Conservation (phyloP, 2,888 invertebrate species). For the Ryuthela nishihirai region DNA sequence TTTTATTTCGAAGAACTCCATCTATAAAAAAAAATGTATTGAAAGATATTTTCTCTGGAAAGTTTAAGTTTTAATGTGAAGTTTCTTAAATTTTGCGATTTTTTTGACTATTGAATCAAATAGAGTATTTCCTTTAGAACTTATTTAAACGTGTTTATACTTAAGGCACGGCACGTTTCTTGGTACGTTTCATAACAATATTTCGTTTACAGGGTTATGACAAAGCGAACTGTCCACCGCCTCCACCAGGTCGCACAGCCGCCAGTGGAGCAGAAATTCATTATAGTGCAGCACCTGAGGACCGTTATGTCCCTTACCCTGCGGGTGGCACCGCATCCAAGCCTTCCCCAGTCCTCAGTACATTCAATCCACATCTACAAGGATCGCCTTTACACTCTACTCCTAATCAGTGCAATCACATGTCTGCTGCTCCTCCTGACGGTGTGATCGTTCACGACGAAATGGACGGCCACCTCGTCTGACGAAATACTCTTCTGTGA, state of each 20-base stretch:
- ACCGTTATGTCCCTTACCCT: slow-evolving; percentile 32
- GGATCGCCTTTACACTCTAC: slow-evolving; percentile 31
- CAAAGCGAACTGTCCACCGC: slow-evolving; percentile 25
- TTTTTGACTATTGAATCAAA: too few relatives aligned
- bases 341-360: slow-evolving; percentile 28
- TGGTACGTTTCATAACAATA: neutral
- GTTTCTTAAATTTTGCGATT: too few relatives aligned
- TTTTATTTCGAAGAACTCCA: too few relatives aligned
- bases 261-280: slow-evolving; percentile 34
- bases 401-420: slow-evolving; percentile 34
- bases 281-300: slow-evolving; percentile 18
- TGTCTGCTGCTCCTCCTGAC: slow-evolving; percentile 13
- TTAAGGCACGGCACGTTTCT: neutral
- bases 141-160: neutral
- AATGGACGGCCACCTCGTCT: slow-evolving; percentile 34
- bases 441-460: slow-evolving; percentile 27
- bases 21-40: too few relatives aligned
- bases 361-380: slow-evolving; percentile 29
- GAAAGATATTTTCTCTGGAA: too few relatives aligned
- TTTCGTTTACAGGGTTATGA: slow-evolving; percentile 17
- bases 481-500: slow-evolving; percentile 31
- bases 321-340: slow-evolving; percentile 26
- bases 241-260: slow-evolving; percentile 32
- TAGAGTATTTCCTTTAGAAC: neutral
- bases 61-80: too few relatives aligned